Conservation (phyloP, 2,113 vertebrate species). For the Sialia sialis region DNA sequence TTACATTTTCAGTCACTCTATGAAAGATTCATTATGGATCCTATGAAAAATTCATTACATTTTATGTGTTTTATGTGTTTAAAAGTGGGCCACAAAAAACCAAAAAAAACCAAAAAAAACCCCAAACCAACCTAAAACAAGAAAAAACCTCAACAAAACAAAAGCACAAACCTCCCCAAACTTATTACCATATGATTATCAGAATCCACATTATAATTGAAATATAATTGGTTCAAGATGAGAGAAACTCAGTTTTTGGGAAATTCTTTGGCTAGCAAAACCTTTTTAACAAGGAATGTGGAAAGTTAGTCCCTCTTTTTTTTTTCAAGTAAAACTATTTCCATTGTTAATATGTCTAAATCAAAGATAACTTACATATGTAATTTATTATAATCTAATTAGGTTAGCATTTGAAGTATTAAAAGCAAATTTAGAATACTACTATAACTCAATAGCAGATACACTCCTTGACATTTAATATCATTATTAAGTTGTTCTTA, state of each 20-base stretch:
- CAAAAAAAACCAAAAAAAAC: too few relatives aligned
- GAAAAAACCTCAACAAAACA: not conserved
- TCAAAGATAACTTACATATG: not conserved
- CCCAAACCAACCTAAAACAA: not conserved
- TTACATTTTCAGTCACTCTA: not conserved
- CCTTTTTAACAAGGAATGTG: not conserved
- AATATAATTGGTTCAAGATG: not conserved
- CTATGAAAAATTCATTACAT: not conserved
- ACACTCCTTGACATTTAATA: not conserved
- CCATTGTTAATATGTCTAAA: not conserved
- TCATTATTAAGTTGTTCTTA: not conserved
- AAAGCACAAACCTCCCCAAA: not conserved
- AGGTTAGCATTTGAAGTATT: not conserved
- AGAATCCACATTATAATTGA: not conserved
- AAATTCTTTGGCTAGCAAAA: not conserved
- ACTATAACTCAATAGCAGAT: not conserved
- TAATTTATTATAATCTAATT: not conserved
- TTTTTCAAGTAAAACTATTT: not conserved
- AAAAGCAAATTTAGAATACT: not conserved
- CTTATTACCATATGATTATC: not conserved
- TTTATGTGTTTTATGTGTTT: not conserved
- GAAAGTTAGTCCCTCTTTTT: not conserved
- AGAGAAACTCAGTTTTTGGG: not conserved
- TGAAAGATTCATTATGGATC: not conserved
- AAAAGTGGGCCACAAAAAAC: not conserved